Conservation (phyloP, 35 echinoderm and acorn worm genomes). For the Holothuria glaberrima region DNA sequence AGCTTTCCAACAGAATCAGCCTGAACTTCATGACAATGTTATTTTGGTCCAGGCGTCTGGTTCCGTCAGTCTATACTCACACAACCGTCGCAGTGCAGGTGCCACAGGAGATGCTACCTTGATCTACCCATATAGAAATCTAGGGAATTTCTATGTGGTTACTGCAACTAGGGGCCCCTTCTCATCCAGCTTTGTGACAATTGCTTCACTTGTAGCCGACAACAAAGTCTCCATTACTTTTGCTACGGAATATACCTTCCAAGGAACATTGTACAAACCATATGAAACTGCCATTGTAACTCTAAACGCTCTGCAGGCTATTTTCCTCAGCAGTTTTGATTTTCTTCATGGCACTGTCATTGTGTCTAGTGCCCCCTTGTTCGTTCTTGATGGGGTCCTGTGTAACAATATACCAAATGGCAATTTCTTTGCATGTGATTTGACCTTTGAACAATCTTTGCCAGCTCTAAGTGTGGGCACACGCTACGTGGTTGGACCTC, state of each 20-base stretch:
- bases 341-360: neutral
- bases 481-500: slow-evolving; percentile 14
- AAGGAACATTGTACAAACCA: neutral
- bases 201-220: neutral
- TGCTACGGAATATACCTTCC: neutral
- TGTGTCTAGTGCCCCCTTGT: neutral
- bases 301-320: neutral
- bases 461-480: slow-evolving; percentile 8
- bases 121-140: slow-evolving; percentile 41
- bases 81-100: slow-evolving; percentile 9
- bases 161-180: neutral
- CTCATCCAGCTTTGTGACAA: slow-evolving; percentile 25
- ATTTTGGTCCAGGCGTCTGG: slow-evolving; percentile 4
- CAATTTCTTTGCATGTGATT: slow-evolving; percentile 6
- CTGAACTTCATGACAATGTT: slow-evolving; percentile 9
- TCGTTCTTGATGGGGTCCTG: slow-evolving; percentile 31
- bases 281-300: slow-evolving; percentile 7
- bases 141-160: slow-evolving; percentile 41
- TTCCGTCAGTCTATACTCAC: slow-evolving; percentile 6
- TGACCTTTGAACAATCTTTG: slow-evolving; percentile 36
- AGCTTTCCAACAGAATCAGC: slow-evolving; percentile 15
- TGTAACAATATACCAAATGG: slow-evolving; percentile 27
- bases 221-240: slow-evolving; percentile 35
- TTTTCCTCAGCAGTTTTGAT: neutral
- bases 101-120: slow-evolving; percentile 2